Conservation (phyloP, 2,113 vertebrate species). For the Petaurus breviceps region DNA sequence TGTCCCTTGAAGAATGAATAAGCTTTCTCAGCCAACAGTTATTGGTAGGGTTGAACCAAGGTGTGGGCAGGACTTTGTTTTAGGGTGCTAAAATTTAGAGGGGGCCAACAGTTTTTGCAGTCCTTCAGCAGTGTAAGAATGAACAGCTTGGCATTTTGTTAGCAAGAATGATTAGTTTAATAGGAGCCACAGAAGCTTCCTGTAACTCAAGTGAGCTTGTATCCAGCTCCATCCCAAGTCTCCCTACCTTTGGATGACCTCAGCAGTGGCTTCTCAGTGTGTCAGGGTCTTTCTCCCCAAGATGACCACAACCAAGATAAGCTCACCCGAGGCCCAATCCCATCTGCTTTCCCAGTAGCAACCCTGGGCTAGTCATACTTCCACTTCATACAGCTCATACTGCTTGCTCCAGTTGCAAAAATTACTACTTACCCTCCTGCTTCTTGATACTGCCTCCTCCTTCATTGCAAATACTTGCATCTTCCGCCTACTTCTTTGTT, state of each 20-base stretch:
- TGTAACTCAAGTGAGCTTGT: neutral
- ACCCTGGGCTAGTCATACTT: neutral
- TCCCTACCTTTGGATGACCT: neutral
- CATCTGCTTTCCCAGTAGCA: neutral
- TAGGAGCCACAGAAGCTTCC: neutral
- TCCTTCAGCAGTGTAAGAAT: neutral
- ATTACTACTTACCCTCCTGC: neutral
- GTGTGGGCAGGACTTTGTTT: neutral
- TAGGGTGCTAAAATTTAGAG: neutral
- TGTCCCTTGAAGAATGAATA: neutral
- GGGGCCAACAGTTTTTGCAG: neutral
- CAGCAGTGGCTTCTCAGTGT: neutral
- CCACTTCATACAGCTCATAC: neutral
- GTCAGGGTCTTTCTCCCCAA: neutral
- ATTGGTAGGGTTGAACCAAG: neutral
- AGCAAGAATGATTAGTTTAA: neutral
- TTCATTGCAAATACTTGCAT: neutral
- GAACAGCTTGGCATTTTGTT: neutral
- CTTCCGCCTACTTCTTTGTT: neutral
- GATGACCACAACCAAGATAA: neutral
- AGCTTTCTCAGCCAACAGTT: neutral
- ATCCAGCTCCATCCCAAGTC: neutral
- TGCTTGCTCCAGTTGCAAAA: neutral
- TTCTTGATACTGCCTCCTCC: neutral
- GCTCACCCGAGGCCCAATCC: neutral